phyloP scores from a whole-genome alignment of 2,888 invertebrate genomes.

The Maniola hyperantus region DNA sequence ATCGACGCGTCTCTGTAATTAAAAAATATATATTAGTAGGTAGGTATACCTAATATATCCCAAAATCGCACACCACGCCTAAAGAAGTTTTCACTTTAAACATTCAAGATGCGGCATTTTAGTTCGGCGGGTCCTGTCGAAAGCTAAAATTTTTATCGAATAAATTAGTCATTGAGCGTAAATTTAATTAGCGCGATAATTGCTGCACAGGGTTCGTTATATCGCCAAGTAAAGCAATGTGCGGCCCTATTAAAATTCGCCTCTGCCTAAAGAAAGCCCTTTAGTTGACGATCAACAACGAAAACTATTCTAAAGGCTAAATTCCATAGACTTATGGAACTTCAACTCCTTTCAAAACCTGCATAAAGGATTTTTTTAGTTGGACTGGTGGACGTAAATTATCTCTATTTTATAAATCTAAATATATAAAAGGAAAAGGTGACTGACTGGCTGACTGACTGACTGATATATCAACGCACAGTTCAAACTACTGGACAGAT shows the following conservation, averaged over 20 bases:
- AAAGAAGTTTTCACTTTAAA: neutral
- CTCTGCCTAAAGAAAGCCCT: conserved; percentile 38
- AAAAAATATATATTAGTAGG: neutral
- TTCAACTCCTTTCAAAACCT: conserved; percentile 18
- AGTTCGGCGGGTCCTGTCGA: conserved; percentile 32
- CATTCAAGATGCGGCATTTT: conserved; percentile 29
- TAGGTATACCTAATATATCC: too few relatives aligned
- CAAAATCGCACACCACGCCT: too few relatives aligned
- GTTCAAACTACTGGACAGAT: too few relatives aligned
- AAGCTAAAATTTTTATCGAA: conserved; percentile 51
- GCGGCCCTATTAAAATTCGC: conserved; percentile 39
- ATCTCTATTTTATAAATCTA: neutral
- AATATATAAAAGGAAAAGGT: too few relatives aligned
- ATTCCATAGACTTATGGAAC: conserved; percentile 25
- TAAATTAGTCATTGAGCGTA: conserved; percentile 73
- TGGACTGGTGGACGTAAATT: neutral
- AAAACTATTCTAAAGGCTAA: conserved; percentile 31
- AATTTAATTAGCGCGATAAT: conserved; percentile 75
- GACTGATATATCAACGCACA: too few relatives aligned
- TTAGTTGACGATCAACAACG: conserved; percentile 27
- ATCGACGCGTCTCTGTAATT: too few relatives aligned
- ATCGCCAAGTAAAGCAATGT: conserved; percentile 48
- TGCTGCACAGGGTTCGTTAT: conserved; percentile 49
- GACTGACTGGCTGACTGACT: too few relatives aligned
- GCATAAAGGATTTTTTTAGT: conserved; percentile 15